phyloP scores from a whole-genome alignment of 2,797 vertebrate genomes.

The Natrix natrix region DNA sequence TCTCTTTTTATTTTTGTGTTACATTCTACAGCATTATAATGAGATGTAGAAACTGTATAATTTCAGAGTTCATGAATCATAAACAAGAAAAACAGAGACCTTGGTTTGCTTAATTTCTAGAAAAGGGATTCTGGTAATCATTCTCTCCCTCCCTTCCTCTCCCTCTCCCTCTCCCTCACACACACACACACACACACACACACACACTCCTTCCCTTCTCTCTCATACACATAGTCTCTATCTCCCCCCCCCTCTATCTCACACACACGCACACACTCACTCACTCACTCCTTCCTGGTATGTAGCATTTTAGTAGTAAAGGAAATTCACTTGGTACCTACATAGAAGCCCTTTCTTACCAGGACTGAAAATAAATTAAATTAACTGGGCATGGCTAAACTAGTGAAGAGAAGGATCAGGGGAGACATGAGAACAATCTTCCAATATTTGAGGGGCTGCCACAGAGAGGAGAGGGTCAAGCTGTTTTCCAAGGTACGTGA shows the following conservation, averaged over 20 bases:
- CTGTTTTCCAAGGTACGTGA: too few relatives aligned
- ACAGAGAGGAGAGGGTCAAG: too few relatives aligned
- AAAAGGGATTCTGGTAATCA: neutral
- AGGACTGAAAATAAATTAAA: neutral
- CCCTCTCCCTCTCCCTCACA: too few relatives aligned
- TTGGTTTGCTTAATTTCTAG: neutral
- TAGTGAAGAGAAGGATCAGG: too few relatives aligned
- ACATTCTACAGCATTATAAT: slow-evolving; percentile 9
- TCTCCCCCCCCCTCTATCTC: too few relatives aligned
- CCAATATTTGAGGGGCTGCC: too few relatives aligned
- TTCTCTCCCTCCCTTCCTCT: too few relatives aligned
- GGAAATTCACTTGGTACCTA: neutral
- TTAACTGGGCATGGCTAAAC: neutral
- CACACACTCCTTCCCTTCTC: too few relatives aligned
- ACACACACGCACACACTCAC: neutral
- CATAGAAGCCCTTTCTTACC: neutral
- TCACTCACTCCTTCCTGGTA: too few relatives aligned
- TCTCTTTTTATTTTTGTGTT: slow-evolving; percentile 51
- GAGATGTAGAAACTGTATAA: neutral
- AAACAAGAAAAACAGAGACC: neutral
- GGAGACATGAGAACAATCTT: too few relatives aligned
- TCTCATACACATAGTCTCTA: too few relatives aligned
- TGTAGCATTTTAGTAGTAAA: neutral
- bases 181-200: neutral
- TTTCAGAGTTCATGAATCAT: slow-evolving; percentile 26